Base-by-base conservation (phyloP, 2,797 vertebrate genomes). In the Echiichthys vipera region DNA sequence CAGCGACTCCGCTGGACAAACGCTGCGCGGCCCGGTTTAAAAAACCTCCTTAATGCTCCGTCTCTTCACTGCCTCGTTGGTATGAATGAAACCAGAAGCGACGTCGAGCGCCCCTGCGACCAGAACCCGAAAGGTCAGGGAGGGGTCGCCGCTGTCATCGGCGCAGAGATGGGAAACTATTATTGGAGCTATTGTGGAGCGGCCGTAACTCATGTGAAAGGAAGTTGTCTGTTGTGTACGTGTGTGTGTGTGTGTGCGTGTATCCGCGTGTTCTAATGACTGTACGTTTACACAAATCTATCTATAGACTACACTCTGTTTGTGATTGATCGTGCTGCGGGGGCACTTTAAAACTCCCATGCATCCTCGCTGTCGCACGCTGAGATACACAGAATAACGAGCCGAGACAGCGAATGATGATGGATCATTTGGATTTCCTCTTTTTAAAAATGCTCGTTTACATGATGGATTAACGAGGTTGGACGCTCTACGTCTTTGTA, bases 131-230 rank as follows among this genome's bases (percentile, higher is more conserved):
- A 50, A 74, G 90, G 88, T 91, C 89, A 78, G 40, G 47, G 50
- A 73, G 75, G 56, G 88, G 90, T 86, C 84, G 13, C 37, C 0
- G 56, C 78, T 45, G 74, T 74, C 71, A 68, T 68, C 74, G 22
- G 66, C 39, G 0, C 37, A 59, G 66, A 24, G 86, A 89, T 91
- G 89, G 88, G 89, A 88, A 90, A 84, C 90, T 92, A 90, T 91
- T 72, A 86, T 84, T 80, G 87, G 84, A 81, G 72, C 90, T 81
- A 91, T 92, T 91, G 90, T 92, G 87, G 79, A 81, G 77, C 36
- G 61, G 53, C 78, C 20, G 79, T 91, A 77, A 88, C 51, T 92
- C 88, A 91, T 82, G 80, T 53, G 69, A 77, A 54, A 88, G 91
- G 91, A 92, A 92, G 87, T 86, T 24, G 85, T 85, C 84, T 79